Conservation (phyloP, 37 sponge, comb jelly and placozoan species). For the Chondrilla cf. caribensis region DNA sequence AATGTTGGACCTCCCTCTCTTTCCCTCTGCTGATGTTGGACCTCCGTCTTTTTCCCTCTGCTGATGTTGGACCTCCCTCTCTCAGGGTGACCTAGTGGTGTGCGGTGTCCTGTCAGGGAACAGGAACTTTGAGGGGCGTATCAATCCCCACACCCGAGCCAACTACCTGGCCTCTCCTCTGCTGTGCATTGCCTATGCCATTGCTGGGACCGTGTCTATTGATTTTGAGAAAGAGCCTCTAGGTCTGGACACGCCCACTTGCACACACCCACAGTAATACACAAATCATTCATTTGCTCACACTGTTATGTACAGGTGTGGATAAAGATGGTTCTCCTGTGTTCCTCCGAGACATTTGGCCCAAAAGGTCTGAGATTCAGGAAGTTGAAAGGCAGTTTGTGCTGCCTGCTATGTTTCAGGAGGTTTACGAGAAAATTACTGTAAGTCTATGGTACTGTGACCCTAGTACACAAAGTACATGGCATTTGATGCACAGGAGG, state of each 20-base stretch:
- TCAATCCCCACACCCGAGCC: slow-evolving; percentile 89
- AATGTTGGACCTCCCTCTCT: background rate
- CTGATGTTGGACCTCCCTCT: background rate
- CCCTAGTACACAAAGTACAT: too few species aligned
- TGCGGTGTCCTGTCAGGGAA: slow-evolving; percentile 90
- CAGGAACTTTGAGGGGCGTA: slow-evolving; percentile 93
- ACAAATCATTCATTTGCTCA: background rate
- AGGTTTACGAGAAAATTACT: slow-evolving; percentile 74
- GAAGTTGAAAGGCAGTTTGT: slow-evolving; percentile 80
- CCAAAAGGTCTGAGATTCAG: slow-evolving; percentile 73
- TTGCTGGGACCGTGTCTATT: slow-evolving; percentile 84
- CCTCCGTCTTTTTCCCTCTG: background rate
- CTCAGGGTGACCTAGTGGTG: slow-evolving; percentile 83
- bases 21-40: too few species aligned
- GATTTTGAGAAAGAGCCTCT: slow-evolving; percentile 92
- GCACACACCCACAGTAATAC: background rate
- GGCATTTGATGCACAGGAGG: slow-evolving; percentile 22
- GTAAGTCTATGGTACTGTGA: background rate
- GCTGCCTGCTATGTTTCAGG: slow-evolving; percentile 86
- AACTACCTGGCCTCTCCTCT: slow-evolving; percentile 95
- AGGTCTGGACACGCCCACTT: slow-evolving; percentile 35
- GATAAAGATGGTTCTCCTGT: slow-evolving; percentile 63
- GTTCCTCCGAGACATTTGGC: slow-evolving; percentile 92
- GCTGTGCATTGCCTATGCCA: slow-evolving; percentile 91
- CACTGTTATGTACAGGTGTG: slow-evolving; percentile 26